phyloP scores from a whole-genome alignment of 1,140 invertebrate genomes.

The Wasmannia auropunctata region DNA sequence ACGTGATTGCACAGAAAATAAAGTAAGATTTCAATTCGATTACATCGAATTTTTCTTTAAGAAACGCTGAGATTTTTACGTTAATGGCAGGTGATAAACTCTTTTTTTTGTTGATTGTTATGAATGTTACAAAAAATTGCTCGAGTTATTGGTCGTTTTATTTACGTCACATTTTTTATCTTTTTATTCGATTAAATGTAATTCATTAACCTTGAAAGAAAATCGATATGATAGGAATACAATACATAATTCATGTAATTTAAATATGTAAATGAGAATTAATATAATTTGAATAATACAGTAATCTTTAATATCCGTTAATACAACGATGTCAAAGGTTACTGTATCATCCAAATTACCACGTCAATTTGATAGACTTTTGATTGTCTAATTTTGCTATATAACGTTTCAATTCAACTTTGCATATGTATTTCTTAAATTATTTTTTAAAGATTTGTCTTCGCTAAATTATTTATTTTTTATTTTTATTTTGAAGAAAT shows the following conservation, averaged over 20 bases:
- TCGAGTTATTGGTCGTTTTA: too few relatives aligned
- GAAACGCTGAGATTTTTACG: too few relatives aligned
- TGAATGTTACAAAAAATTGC: too few relatives aligned
- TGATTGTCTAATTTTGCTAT: not conserved
- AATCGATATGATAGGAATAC: not conserved
- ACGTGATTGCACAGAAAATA: too few relatives aligned
- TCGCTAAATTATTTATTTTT: not conserved
- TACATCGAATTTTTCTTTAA: too few relatives aligned
- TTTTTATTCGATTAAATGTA: not conserved
- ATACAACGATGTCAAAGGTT: not conserved
- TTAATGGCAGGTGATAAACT: too few relatives aligned
- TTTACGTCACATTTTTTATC: not conserved
- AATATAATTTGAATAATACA: not conserved
- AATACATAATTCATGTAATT: not conserved
- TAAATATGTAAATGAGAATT: not conserved
- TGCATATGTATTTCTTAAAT: not conserved
- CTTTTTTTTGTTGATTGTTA: too few relatives aligned
- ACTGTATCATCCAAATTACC: not conserved
- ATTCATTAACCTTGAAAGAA: not conserved
- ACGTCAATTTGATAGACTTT: not conserved
- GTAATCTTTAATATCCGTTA: not conserved
- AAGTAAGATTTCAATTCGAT: too few relatives aligned
- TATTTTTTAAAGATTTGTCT: not conserved
- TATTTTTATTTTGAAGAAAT: too few relatives aligned
- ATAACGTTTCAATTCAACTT: not conserved